These are phyloP conservation scores for Globia sparganii DNA, from an alignment of 2,888 invertebrate genomes.

Conservation along the genomic window DNA sequence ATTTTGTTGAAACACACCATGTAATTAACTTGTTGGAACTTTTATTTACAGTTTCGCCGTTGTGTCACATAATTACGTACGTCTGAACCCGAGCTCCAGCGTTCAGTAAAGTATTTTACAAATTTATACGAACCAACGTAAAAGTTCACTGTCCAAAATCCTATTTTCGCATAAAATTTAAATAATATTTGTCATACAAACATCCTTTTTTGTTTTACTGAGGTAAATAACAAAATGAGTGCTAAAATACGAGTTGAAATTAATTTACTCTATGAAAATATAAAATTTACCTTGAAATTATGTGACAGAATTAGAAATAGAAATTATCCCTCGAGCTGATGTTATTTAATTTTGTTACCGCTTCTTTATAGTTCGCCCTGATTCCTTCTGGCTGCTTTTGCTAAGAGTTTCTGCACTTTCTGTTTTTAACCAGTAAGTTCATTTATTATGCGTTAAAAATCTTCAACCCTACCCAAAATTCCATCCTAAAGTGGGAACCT, in stretches of 20 bases:
- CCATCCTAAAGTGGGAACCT: conserved; percentile 4
- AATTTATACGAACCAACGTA: conserved; percentile 51
- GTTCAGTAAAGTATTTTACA: conserved; percentile 51
- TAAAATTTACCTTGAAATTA: conserved; percentile 11
- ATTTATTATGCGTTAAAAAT: conserved; percentile 16
- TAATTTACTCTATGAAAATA: conserved; percentile 37
- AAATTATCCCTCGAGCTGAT: conserved; percentile 15
- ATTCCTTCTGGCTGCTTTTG: background rate
- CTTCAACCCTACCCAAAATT: conserved; percentile 13
- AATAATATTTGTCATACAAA: conserved; percentile 60
- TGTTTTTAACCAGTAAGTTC: background rate
- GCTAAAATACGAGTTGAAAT: conserved; percentile 34
- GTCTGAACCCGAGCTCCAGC: conserved; percentile 29
- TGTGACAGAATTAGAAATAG: conserved; percentile 6
- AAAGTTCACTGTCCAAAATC: conserved; percentile 60
- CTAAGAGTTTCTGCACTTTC: background rate
- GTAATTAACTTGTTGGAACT: conserved; percentile 53
- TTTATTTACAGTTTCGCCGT: conserved; percentile 51
- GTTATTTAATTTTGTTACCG: conserved; percentile 7
- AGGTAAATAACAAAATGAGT: conserved; percentile 39
- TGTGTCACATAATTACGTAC: conserved; percentile 51
- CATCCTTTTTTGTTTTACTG: conserved; percentile 54
- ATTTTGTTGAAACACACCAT: conserved; percentile 29
- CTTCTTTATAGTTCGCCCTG: background rate
- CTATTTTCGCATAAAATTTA: conserved; percentile 65